Evolutionary conservation across 2,797 vertebrate species (phyloP), one percentile per base, ranked within the genome.

Genomic region (Sphenopsis melanotis): DNA sequence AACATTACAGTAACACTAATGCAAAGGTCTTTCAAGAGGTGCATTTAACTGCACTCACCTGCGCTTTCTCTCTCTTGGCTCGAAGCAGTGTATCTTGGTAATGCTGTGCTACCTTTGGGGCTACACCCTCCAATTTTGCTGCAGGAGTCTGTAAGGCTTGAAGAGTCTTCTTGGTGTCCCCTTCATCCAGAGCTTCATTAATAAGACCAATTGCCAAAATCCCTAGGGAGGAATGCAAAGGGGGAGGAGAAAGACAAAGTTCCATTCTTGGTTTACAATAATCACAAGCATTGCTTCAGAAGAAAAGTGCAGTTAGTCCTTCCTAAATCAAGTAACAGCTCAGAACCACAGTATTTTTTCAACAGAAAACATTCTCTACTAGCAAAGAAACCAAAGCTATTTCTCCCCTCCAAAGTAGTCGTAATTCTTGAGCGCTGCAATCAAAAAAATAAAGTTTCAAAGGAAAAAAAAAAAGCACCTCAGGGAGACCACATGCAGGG

Each of bases 121-220:
- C 98, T 68, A 99, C 99, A 1, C 98, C 99, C 3, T 98, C 98
- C 13, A 99, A 97, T 95, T 99, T 99, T 81, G 99, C 99, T 1
- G 99, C 98, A 2, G 98, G 98, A 86, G 98, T 98, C 97, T 99
- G 99, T 78, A 99, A 97, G 39, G 98, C 98, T 49, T 98, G 98
- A 97, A 99, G 97, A 0, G 99, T 99, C 97, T 98, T 99, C 66
- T 81, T 95, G 22, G 98, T 89, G 24, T 99, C 98, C 0, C 99
- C 99, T 82, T 99, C 99, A 56, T 99, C 99, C 97, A 99, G 96
- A 12, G 99, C 99, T 97, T 99, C 99, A 7, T 99, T 99, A 95
- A 99, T 99, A 91, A 98, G 97, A 19, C 99, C 99, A 49, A 99
- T 99, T 50, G 99, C 99, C 77, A 98, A 98, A 69, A 99, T 99